These are phyloP conservation scores for Laodelphax striatellus DNA, from an alignment of 1,140 invertebrate species.

Conservation along the genomic window DNA sequence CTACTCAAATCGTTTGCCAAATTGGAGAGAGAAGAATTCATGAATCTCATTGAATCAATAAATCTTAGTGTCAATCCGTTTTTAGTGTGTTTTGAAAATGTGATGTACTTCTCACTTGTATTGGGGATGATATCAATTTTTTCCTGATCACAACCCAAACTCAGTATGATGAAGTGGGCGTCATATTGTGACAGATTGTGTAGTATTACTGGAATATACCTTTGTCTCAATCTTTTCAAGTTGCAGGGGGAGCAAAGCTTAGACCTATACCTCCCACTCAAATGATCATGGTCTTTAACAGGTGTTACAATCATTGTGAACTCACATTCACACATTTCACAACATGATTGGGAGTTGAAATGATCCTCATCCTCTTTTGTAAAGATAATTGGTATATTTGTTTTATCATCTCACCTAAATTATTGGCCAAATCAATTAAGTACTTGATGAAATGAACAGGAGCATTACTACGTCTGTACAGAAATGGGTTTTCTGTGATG, in stretches of 20 bases:
- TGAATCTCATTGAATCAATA: constrained; percentile 9
- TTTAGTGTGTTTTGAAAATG: constrained; percentile 5
- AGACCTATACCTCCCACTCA: background rate
- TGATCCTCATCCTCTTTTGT: background rate
- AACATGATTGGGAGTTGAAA: background rate
- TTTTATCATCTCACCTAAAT: background rate
- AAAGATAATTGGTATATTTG: background rate
- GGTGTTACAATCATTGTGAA: background rate
- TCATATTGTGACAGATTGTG: constrained; percentile 11
- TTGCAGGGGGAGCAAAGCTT: constrained; percentile 3
- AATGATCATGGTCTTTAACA: constrained; percentile 5
- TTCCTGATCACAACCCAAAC: constrained; percentile 4
- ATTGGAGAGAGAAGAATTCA: background rate
- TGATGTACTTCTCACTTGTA: constrained; percentile 9
- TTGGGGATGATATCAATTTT: constrained; percentile 7
- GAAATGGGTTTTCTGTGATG: constrained; percentile 3
- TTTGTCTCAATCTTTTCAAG: constrained; percentile 2
- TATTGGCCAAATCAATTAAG: background rate
- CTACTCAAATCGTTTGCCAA: constrained; percentile 6
- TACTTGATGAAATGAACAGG: constrained; percentile 3
- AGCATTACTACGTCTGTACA: constrained; percentile 3
- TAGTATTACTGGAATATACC: background rate
- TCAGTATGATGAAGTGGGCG: constrained; percentile 7
- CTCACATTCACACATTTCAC: constrained; percentile 3
- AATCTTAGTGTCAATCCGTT: constrained; percentile 4